Conservation (phyloP, 2,797 vertebrate genomes). For the Pseudotriccus pelzelni region DNA sequence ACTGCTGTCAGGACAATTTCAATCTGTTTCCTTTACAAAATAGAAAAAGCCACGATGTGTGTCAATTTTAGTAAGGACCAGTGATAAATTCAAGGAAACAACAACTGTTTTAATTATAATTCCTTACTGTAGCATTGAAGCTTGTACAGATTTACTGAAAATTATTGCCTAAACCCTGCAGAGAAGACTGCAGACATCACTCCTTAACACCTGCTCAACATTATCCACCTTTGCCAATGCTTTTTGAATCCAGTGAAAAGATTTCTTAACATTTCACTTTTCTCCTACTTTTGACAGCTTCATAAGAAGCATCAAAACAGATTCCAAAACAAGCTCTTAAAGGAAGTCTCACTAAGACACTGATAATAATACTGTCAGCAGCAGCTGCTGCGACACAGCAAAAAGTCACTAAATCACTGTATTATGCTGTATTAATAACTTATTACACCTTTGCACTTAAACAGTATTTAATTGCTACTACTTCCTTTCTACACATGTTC, state of each 20-base stretch:
- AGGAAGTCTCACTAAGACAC: background rate
- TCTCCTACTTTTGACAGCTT: background rate
- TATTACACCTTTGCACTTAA: background rate
- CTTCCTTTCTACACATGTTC: background rate
- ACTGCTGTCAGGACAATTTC: background rate
- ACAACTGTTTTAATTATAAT: rapidly evolving
- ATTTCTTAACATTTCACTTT: background rate
- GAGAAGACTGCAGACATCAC: background rate
- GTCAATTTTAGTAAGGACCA: background rate
- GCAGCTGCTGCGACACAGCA: background rate
- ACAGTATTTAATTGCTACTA: background rate
- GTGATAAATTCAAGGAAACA: background rate
- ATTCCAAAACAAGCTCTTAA: background rate
- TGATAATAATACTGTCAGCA: background rate
- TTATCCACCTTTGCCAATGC: rapidly evolving
- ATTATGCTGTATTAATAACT: background rate
- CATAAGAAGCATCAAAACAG: background rate
- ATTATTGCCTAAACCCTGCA: background rate
- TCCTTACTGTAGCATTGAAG: background rate
- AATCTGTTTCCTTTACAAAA: background rate
- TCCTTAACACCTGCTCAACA: no score
- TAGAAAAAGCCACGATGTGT: rapidly evolving
- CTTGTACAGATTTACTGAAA: background rate
- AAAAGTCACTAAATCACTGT: background rate
- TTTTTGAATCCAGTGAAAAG: background rate